A percentile compares a stretch with the other conserved stretches of the same genome.
Evolutionary conservation across 2,888 invertebrate genomes (phyloP).

Genomic region (Rotaria macrura): DNA sequence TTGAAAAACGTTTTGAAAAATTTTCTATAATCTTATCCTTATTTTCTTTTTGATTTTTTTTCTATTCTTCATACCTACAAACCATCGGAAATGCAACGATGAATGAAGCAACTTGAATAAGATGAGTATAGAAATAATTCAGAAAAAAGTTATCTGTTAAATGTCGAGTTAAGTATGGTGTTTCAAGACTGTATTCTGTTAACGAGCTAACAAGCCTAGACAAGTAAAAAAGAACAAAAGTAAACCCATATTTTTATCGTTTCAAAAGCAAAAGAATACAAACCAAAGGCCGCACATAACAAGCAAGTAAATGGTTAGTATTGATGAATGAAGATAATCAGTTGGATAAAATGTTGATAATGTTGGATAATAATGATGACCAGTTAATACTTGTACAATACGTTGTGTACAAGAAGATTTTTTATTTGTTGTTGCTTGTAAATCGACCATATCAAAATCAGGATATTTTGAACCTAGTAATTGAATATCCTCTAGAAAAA

Average conservation of each 20-base stretch:
- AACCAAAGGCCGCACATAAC: conserved; percentile 29
- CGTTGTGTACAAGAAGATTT: neutral
- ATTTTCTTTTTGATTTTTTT: neutral
- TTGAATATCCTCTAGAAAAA: conserved; percentile 15
- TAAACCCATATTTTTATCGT: too few species aligned
- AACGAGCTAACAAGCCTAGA: conserved; percentile 1
- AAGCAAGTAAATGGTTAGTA: conserved; percentile 27
- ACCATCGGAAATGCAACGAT: neutral
- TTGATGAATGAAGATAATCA: conserved; percentile 31
- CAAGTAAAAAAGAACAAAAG: too few species aligned
- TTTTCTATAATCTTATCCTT: neutral
- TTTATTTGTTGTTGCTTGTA: conserved; percentile 21
- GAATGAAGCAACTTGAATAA: conserved; percentile 6
- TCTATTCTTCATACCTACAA: neutral
- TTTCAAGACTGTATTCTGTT: conserved; percentile 8
- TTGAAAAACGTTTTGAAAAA: neutral
- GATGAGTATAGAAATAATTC: neutral
- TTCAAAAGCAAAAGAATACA: neutral
- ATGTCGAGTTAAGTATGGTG: neutral
- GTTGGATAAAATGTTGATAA: conserved; percentile 15
- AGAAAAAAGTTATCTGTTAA: neutral
- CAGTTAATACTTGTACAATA: conserved; percentile 5
- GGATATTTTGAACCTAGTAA: conserved; percentile 32
- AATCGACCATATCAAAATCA: conserved; percentile 32
- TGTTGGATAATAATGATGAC: conserved; percentile 18